Evolutionary conservation across 2,797 vertebrate genomes (phyloP), one percentile per base, ranked within the genome.

Genomic region (Vireo griseus): DNA sequence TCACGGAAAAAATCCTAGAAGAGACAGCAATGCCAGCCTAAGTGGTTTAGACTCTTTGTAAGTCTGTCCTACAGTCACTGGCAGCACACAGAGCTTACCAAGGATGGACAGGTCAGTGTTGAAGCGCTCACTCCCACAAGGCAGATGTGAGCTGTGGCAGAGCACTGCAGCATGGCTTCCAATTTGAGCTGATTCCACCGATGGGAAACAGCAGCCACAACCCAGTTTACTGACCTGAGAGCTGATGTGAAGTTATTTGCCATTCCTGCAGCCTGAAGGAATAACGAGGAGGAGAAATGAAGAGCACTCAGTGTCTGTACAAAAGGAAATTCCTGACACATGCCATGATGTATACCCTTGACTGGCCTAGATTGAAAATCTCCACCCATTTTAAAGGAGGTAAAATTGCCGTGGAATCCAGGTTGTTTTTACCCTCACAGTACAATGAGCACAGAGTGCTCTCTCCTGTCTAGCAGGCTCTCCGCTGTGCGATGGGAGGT

Each of bases 171-270:
- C 97, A 25, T 97, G 97, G 52, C 97, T 97, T 86, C 97, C 97
- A 92, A 78, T 97, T 96, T 86, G 66, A 81, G 98, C 98, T 40
- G 88, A 97, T 94, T 98, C 98, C 97, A 98, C 98, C 94, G 98
- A 93, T 4, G 97, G 98, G 91, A 97, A 98, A 94, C 97, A 98
- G 24, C 97, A 97, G 40, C 98, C 96, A 10, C 98, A 98, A 26
- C 97, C 97, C 96, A 98, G 95, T 97, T 98, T 98, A 96, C 98
- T 98, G 91, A 91, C 97, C 47, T 97, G 95, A 94, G 97, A 97
- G 96, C 97, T 98, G 95, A 98, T 98, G 97, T 97, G 97, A 89
- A 98, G 97, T 76, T 98, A 98, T 97, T 98, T 98, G 68, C 98
- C 98, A 90, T 98, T 99, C 84, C 98, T 95, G 68, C 98, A 98